Percentiles rank a stretch among this genome's conserved stretches.
Evolutionary conservation across 2,797 vertebrate genomes (phyloP).

Genomic region (Centropyge bicolor): DNA sequence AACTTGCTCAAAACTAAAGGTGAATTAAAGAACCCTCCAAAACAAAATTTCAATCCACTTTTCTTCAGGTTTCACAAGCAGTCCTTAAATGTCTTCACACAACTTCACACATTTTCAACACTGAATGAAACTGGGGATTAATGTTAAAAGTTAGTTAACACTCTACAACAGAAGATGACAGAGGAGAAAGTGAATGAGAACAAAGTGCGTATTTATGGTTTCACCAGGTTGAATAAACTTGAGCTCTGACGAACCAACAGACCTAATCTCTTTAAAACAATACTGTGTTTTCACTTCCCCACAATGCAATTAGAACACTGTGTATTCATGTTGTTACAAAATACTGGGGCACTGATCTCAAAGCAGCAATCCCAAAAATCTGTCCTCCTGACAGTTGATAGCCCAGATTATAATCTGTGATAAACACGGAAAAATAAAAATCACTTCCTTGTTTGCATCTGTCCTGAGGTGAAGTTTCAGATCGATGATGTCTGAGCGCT

Average conservation of each 20-base stretch:
- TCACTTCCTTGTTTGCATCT: not conserved
- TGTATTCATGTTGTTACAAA: constrained; percentile 34
- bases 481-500: constrained; percentile 22
- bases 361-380: constrained; percentile 25
- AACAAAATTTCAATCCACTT: constrained; percentile 35
- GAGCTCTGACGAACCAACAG: constrained; percentile 31
- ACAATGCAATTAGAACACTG: constrained; percentile 23
- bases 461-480: constrained; percentile 8
- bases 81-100: constrained; percentile 58
- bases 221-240: constrained; percentile 34
- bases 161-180: constrained; percentile 39
- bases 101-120: constrained; percentile 47
- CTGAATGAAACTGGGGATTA: constrained; percentile 56
- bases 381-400: not conserved
- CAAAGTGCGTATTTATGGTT: constrained; percentile 52
- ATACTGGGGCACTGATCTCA: constrained; percentile 23
- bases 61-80: constrained; percentile 47
- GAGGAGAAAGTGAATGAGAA: constrained; percentile 40
- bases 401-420: constrained; percentile 16
- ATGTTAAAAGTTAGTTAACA: constrained; percentile 51
- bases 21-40: constrained; percentile 65
- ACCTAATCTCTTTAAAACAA: constrained; percentile 59
- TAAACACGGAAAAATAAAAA: constrained; percentile 39
- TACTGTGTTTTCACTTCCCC: constrained; percentile 59
- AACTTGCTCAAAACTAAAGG: constrained; percentile 70